Conservation (phyloP, 23 tunicate genomes). For the Oikopleura dioica region DNA sequence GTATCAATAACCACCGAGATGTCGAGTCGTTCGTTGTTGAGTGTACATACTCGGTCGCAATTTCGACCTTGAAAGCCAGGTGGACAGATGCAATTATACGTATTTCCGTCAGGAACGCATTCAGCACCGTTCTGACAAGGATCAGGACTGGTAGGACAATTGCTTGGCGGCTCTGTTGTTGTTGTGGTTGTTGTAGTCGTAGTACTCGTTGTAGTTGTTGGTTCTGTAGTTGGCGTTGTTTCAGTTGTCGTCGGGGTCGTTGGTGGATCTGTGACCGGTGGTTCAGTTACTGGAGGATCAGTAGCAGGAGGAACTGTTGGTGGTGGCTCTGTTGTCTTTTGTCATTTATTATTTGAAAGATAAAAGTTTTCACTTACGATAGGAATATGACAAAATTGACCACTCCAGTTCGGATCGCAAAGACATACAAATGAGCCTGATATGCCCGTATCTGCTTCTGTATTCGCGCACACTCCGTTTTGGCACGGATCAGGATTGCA, state of each 20-base stretch:
- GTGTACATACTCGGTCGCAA: background rate
- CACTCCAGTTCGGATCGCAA: background rate
- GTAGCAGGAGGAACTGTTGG: background rate
- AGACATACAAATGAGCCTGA: slow-evolving; percentile 5
- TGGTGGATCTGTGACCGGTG: background rate
- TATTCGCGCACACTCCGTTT: background rate
- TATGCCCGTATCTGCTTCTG: background rate
- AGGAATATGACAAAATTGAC: background rate
- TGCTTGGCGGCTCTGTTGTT: too few species aligned
- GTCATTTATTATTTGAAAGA: too few species aligned
- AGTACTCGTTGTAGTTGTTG: background rate
- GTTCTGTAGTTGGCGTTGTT: background rate
- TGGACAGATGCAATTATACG: background rate
- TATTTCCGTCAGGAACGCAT: background rate
- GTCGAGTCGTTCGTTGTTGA: background rate
- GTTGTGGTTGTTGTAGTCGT: background rate
- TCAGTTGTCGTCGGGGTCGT: background rate
- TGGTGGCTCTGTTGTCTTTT: background rate
- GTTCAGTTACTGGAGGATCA: background rate
- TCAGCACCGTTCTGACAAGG: background rate
- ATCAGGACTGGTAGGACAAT: too few species aligned
- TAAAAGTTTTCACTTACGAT: background rate
- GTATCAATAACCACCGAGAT: background rate
- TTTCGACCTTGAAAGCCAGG: background rate
- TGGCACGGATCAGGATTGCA: background rate